Evolutionary conservation across 2,888 invertebrate genomes (phyloP).

Genomic region (Sinelater perroti): DNA sequence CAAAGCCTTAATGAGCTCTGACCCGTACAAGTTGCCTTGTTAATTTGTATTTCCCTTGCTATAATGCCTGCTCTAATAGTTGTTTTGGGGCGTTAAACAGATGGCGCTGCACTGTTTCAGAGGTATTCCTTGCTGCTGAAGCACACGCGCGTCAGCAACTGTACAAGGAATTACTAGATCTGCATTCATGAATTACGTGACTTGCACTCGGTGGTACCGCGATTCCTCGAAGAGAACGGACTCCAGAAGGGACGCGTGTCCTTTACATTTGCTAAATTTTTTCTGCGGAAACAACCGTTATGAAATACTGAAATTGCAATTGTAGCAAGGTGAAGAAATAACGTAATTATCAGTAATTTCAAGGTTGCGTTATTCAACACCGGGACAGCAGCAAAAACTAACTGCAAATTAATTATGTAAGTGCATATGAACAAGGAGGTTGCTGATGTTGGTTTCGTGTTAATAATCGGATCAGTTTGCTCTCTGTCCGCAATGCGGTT

Average conservation of each 20-base stretch:
- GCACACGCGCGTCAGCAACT: too few relatives aligned
- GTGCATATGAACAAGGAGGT: slow-evolving; percentile 7
- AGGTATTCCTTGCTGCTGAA: too few relatives aligned
- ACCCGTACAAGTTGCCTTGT: not conserved
- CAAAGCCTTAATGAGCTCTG: too few relatives aligned
- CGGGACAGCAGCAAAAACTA: slow-evolving; percentile 1
- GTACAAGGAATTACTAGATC: not conserved
- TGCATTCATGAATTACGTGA: not conserved
- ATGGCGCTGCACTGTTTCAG: too few relatives aligned
- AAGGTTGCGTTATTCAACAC: slow-evolving; percentile 16
- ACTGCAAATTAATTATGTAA: slow-evolving; percentile 17
- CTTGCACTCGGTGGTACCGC: not conserved
- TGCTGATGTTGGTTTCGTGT: slow-evolving; percentile 2
- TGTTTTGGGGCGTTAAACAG: not conserved
- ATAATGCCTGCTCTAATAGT: not conserved
- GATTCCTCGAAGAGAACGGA: slow-evolving; percentile 8
- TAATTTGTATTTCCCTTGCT: not conserved
- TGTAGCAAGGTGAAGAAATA: slow-evolving; percentile 19
- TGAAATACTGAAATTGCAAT: slow-evolving; percentile 5
- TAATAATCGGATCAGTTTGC: slow-evolving; percentile 18
- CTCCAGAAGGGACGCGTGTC: not conserved
- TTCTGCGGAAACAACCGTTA: slow-evolving; percentile 1
- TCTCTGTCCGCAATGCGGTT: slow-evolving; percentile 21
- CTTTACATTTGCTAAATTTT: slow-evolving; percentile 9
- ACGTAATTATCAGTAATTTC: slow-evolving; percentile 16